These are phyloP conservation scores for Ammodytes marinus DNA, from an alignment of 2,113 vertebrate species.

Conservation along the genomic window DNA sequence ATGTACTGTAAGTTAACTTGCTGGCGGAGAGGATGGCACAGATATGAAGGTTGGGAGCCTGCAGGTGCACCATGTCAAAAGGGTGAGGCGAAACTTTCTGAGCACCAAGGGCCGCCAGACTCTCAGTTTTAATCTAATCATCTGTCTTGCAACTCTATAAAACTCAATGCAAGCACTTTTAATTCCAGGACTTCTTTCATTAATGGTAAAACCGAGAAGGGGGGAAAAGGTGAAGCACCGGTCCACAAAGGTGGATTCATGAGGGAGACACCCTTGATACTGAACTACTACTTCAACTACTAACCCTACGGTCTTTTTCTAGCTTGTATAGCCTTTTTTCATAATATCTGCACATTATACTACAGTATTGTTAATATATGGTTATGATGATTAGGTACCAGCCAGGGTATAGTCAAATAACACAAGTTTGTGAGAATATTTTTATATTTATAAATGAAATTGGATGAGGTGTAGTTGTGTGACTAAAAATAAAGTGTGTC, in stretches of 20 bases:
- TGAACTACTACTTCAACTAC: background rate
- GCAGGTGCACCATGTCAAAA: conserved; percentile 59
- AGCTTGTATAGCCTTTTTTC: background rate
- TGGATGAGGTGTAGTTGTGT: background rate
- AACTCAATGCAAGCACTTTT: conserved; percentile 61
- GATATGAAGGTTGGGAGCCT: conserved; percentile 73
- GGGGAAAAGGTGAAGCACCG: conserved; percentile 2
- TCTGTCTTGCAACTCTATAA: conserved; percentile 70
- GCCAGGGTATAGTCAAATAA: background rate
- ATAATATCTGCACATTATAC: background rate
- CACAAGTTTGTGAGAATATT: background rate
- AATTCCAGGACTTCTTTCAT: conserved; percentile 50
- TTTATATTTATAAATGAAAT: no score
- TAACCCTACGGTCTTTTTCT: background rate
- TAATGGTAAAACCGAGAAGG: conserved; percentile 19
- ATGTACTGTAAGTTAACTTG: conserved; percentile 55
- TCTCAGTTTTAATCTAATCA: conserved; percentile 71
- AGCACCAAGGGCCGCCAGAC: conserved; percentile 46
- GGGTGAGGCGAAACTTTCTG: conserved; percentile 46
- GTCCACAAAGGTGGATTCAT: background rate
- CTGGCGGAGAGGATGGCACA: conserved; percentile 66
- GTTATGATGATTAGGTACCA: background rate
- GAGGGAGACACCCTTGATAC: background rate
- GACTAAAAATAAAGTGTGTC: background rate
- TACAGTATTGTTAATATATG: background rate